These are phyloP conservation scores for Dipodomys stephensi DNA, from an alignment of 2,113 vertebrate genomes.

Conservation along the genomic window DNA sequence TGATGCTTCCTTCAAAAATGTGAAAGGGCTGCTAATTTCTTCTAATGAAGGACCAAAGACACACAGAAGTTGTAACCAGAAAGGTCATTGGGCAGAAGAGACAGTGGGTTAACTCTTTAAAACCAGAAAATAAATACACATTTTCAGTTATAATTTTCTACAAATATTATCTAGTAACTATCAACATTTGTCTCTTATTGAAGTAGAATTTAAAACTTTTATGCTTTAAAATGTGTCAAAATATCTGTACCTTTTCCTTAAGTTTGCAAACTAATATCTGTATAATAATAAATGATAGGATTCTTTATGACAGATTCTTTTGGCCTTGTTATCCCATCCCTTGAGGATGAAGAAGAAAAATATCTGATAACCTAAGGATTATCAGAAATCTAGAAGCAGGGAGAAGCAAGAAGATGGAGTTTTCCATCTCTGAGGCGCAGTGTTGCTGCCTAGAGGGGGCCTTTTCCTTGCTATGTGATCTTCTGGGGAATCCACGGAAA, in stretches of 20 bases:
- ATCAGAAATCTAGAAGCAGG: background rate
- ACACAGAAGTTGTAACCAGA: background rate
- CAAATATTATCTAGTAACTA: background rate
- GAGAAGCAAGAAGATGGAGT: background rate
- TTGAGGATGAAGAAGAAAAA: background rate
- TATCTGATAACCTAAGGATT: background rate
- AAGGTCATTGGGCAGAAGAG: background rate
- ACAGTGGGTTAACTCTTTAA: rapidly evolving
- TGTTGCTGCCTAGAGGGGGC: rapidly evolving
- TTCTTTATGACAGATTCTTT: background rate
- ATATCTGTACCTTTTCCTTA: background rate
- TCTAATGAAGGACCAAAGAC: constrained; percentile 35
- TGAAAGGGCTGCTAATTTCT: constrained; percentile 57
- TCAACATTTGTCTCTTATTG: background rate
- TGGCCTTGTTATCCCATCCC: background rate
- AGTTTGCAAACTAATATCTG: background rate
- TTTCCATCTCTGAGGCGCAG: background rate
- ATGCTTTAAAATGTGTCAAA: background rate
- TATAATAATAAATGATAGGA: background rate
- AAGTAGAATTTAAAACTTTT: background rate
- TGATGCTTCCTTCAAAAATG: constrained; percentile 58
- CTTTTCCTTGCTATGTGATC: rapidly evolving
- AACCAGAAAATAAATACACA: constrained; percentile 1
- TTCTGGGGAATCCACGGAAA: background rate
- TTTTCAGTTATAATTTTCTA: background rate